Evolutionary conservation across 2,113 vertebrate genomes (phyloP).

Genomic region (Crotalus tigris): DNA sequence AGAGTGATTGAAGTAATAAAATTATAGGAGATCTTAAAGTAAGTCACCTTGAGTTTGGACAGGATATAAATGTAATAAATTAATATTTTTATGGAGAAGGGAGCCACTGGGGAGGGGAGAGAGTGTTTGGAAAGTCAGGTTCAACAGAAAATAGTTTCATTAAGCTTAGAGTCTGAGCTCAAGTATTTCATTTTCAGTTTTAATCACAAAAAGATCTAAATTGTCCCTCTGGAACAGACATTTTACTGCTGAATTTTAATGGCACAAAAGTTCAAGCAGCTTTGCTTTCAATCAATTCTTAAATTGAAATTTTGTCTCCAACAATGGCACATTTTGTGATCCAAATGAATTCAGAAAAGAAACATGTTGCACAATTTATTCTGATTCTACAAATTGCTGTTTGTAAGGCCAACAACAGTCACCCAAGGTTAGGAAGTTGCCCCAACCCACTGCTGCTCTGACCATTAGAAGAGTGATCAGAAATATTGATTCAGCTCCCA

Average conservation of each 20-base stretch:
- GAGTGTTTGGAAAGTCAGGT: neutral
- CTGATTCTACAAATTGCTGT: neutral
- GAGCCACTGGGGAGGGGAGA: neutral
- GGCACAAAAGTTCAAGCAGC: neutral
- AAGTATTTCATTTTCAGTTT: neutral
- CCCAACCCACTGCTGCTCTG: neutral
- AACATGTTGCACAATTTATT: neutral
- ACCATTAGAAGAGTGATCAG: neutral
- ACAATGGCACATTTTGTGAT: neutral
- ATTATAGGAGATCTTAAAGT: neutral
- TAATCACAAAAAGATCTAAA: neutral
- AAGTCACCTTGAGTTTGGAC: neutral
- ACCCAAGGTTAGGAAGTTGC: neutral
- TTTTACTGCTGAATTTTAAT: neutral
- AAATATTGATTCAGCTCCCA: neutral
- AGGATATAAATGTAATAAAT: neutral
- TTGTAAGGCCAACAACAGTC: neutral
- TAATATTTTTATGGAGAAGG: neutral
- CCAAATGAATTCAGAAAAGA: neutral
- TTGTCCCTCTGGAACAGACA: neutral
- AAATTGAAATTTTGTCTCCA: neutral
- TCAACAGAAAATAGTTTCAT: neutral
- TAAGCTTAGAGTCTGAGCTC: neutral
- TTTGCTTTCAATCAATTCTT: neutral
- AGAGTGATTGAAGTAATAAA: neutral